Conservation (phyloP, 2,888 invertebrate species). For the Portevinia maculata region DNA sequence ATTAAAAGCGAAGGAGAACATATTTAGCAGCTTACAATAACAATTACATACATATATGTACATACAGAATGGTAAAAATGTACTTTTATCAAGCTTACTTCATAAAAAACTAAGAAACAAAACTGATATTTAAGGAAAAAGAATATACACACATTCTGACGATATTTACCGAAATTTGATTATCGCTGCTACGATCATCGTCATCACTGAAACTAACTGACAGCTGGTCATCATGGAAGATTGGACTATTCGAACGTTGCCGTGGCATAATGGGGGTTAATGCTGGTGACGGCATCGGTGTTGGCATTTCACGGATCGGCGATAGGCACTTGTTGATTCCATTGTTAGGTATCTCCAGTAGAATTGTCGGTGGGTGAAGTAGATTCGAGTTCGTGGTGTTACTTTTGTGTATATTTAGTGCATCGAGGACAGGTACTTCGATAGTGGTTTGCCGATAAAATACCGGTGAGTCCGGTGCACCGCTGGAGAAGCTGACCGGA, state of each 20-base stretch:
- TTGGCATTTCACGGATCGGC: conserved; percentile 90
- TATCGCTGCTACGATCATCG: conserved; percentile 79
- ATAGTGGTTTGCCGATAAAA: conserved; percentile 83
- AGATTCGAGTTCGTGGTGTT: conserved; percentile 84
- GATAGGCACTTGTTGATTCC: conserved; percentile 90
- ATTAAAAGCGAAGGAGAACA: conserved; percentile 52
- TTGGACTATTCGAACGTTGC: conserved; percentile 78
- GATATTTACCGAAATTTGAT: conserved; percentile 77
- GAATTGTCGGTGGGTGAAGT: conserved; percentile 89
- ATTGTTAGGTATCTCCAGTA: conserved; percentile 89
- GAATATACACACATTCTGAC: conserved; percentile 24
- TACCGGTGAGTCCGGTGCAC: conserved; percentile 86
- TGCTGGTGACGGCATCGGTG: conserved; percentile 88
- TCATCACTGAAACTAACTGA: conserved; percentile 83
- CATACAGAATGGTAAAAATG: conserved; percentile 46
- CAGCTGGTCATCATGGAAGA: conserved; percentile 78
- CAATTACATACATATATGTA: conserved; percentile 50
- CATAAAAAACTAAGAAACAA: background rate
- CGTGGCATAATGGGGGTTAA: conserved; percentile 87
- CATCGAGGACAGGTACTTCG: conserved; percentile 87
- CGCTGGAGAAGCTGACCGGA: conserved; percentile 85
- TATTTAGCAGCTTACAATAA: conserved; percentile 54
- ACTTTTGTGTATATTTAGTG: conserved; percentile 87
- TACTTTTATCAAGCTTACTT: conserved; percentile 64
- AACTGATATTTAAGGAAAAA: background rate